A percentile compares a stretch with the other conserved stretches of the same genome.
Evolutionary conservation across 2,888 invertebrate genomes (phyloP).

Genomic region (Mythimna loreyi): DNA sequence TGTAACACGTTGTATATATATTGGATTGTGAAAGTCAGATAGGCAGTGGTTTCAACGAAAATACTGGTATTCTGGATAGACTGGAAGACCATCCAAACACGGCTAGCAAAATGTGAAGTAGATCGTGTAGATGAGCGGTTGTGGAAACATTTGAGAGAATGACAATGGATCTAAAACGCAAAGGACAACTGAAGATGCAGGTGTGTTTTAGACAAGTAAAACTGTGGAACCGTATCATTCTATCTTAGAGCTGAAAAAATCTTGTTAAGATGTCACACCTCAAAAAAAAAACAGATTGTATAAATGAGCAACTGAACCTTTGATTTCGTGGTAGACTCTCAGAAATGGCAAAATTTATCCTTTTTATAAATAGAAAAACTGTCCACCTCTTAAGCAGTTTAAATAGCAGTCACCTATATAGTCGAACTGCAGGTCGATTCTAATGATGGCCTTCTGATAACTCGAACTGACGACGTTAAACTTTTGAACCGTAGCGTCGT

Average conservation of each 20-base stretch:
- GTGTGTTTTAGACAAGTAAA: too few relatives aligned
- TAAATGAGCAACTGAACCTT: too few relatives aligned
- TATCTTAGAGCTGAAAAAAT: too few relatives aligned
- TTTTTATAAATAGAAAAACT: neutral
- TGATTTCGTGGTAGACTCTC: neutral
- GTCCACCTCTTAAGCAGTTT: neutral
- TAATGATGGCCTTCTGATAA: constrained; percentile 35
- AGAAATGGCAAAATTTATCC: neutral
- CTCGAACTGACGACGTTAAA: constrained; percentile 11
- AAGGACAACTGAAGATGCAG: too few relatives aligned
- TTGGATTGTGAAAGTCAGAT: neutral
- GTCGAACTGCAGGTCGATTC: constrained; percentile 17
- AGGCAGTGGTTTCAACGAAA: neutral
- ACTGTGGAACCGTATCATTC: too few relatives aligned
- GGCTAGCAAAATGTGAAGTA: too few relatives aligned
- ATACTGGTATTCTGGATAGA: neutral
- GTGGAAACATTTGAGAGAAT: too few relatives aligned
- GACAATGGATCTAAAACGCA: too few relatives aligned
- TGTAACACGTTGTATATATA: neutral
- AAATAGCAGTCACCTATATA: constrained; percentile 2
- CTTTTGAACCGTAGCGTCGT: constrained; percentile 12
- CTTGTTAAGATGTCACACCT: too few relatives aligned
- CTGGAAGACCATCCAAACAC: neutral
- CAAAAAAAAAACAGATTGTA: too few relatives aligned
- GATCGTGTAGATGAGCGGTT: neutral